Percentiles rank a stretch among this genome's conserved stretches.
Conservation (phyloP, 2,888 invertebrate genomes). For the Napeogenes sylphis region DNA sequence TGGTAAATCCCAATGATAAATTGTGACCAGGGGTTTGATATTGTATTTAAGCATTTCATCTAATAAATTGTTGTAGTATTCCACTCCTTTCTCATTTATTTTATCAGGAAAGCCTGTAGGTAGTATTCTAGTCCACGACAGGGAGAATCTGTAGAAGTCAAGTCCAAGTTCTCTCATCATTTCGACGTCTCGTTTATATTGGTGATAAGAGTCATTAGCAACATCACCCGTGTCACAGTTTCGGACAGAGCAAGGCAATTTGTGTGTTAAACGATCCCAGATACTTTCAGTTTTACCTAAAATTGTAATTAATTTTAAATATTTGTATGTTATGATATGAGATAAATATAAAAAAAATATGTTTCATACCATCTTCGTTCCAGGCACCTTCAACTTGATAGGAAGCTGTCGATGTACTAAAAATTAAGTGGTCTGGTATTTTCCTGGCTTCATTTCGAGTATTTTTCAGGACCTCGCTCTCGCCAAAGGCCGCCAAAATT, state of each 20-base stretch:
- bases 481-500: background rate
- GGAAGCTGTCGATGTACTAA: slow-evolving; percentile 42
- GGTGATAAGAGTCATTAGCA: slow-evolving; percentile 75
- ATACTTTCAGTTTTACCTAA: slow-evolving; percentile 72
- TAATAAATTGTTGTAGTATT: slow-evolving; percentile 53
- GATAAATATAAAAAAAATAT: too few species aligned
- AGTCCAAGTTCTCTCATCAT: slow-evolving; percentile 53
- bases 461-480: background rate
- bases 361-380: slow-evolving; percentile 40
- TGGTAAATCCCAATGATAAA: slow-evolving; percentile 68
- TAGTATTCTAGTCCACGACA: slow-evolving; percentile 79
- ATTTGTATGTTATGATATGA: background rate
- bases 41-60: slow-evolving; percentile 69
- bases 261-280: slow-evolving; percentile 77
- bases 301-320: slow-evolving; percentile 13
- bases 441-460: slow-evolving; percentile 32
- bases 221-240: slow-evolving; percentile 75
- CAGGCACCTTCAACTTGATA: slow-evolving; percentile 49
- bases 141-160: slow-evolving; percentile 69
- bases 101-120: slow-evolving; percentile 69
- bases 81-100: slow-evolving; percentile 61
- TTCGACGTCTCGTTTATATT: slow-evolving; percentile 68
- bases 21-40: slow-evolving; percentile 74
- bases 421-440: slow-evolving; percentile 37
- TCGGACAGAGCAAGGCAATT: slow-evolving; percentile 55